A percentile compares a stretch with the other conserved stretches of the same genome.
Conservation (phyloP, 2,888 invertebrate genomes). For the Nycteola revayana region DNA sequence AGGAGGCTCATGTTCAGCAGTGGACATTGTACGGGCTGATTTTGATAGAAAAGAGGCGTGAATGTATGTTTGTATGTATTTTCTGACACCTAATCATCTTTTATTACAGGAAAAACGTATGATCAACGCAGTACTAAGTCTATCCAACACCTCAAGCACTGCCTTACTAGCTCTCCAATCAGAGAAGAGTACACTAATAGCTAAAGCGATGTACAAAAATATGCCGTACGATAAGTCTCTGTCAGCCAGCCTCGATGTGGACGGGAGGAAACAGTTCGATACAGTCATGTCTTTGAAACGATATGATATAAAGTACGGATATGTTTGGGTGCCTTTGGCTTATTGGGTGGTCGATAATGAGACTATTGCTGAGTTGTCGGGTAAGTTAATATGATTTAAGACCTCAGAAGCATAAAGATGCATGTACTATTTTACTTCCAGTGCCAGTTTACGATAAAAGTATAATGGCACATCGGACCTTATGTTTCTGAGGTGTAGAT, state of each 20-base stretch:
- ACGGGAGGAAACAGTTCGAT: constrained; percentile 87
- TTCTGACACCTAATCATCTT: too few relatives aligned
- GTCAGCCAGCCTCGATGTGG: constrained; percentile 87
- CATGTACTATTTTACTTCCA: too few relatives aligned
- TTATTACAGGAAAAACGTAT: constrained; percentile 71
- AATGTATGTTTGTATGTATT: too few relatives aligned
- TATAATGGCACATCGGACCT: too few relatives aligned
- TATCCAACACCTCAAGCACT: constrained; percentile 64
- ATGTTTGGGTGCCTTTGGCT: constrained; percentile 86
- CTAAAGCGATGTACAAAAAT: constrained; percentile 87
- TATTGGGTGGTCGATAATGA: constrained; percentile 88
- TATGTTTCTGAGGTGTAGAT: too few relatives aligned
- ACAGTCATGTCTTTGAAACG: constrained; percentile 83
- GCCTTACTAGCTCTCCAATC: constrained; percentile 85
- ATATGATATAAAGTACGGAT: constrained; percentile 84
- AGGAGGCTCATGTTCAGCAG: too few relatives aligned
- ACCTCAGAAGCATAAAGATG: too few relatives aligned
- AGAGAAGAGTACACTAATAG: constrained; percentile 84
- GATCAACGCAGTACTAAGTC: constrained; percentile 64
- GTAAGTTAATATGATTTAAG: constrained; percentile 19
- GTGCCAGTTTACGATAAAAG: too few relatives aligned
- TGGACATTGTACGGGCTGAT: too few relatives aligned
- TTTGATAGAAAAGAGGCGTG: too few relatives aligned
- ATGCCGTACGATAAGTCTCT: constrained; percentile 85
- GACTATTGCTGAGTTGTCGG: constrained; percentile 76